phyloP scores from a whole-genome alignment of 2,888 invertebrate genomes.

The Cheilosia scutellata region DNA sequence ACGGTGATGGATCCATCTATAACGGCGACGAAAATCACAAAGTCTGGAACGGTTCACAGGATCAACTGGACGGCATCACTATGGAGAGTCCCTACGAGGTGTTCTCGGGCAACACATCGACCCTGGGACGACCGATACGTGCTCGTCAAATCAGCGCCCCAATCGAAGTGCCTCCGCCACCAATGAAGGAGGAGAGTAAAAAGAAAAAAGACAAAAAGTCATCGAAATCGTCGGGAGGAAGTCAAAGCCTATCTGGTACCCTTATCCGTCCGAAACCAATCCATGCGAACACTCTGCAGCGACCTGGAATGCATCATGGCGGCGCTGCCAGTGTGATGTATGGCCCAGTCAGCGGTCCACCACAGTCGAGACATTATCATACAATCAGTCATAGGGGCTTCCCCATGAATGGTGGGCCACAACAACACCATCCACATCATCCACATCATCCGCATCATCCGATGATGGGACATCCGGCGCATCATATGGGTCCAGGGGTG shows the following conservation, averaged over 20 bases:
- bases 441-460: slow-evolving; percentile 81
- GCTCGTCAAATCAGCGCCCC: slow-evolving; percentile 93
- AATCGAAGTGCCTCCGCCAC: slow-evolving; percentile 93
- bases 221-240: slow-evolving; percentile 81
- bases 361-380: slow-evolving; percentile 84
- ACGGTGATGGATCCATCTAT: slow-evolving; percentile 92
- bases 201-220: slow-evolving; percentile 86
- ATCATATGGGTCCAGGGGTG: slow-evolving; percentile 81
- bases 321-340: slow-evolving; percentile 83
- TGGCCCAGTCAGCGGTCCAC: slow-evolving; percentile 83
- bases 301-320: slow-evolving; percentile 80
- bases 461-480: slow-evolving; percentile 81
- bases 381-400: slow-evolving; percentile 84
- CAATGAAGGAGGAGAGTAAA: slow-evolving; percentile 88
- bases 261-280: slow-evolving; percentile 84
- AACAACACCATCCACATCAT: slow-evolving; percentile 81
- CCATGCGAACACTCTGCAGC: slow-evolving; percentile 82
- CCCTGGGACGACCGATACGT: slow-evolving; percentile 88
- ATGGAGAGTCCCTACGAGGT: slow-evolving; percentile 90
- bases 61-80: slow-evolving; percentile 88
- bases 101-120: slow-evolving; percentile 85
- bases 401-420: slow-evolving; percentile 76
- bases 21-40: slow-evolving; percentile 97
- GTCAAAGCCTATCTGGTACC: slow-evolving; percentile 84
- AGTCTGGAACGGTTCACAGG: slow-evolving; percentile 94